A percentile compares a stretch with the other conserved stretches of the same genome.
Conservation (phyloP, 2,888 invertebrate genomes). For the Drosophila greeni region DNA sequence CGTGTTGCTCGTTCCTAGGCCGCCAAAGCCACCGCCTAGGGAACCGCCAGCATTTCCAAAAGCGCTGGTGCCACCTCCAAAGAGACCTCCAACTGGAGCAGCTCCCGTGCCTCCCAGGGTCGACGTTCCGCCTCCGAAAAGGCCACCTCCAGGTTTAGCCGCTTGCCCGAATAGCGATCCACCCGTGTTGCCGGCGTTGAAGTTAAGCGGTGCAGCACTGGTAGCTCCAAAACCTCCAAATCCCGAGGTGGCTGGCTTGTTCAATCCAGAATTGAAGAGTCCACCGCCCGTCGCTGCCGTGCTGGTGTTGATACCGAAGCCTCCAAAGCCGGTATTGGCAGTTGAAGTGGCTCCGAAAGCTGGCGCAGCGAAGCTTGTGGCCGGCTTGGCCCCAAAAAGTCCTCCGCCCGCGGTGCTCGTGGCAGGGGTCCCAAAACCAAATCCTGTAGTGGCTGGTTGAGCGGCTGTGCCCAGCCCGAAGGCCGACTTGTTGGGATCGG, state of each 20-base stretch:
- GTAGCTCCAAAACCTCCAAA: conserved; percentile 82
- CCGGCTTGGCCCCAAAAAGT: conserved; percentile 76
- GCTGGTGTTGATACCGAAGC: conserved; percentile 68
- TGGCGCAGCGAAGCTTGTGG: conserved; percentile 78
- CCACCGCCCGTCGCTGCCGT: conserved; percentile 66
- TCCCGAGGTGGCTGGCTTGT: conserved; percentile 79
- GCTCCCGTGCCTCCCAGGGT: conserved; percentile 46
- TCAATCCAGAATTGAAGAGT: conserved; percentile 75
- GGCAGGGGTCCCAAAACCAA: conserved; percentile 76
- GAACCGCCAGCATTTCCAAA: conserved; percentile 66
- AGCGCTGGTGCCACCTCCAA: conserved; percentile 77
- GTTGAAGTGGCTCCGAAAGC: conserved; percentile 76
- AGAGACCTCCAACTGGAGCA: conserved; percentile 74
- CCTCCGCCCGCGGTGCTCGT: conserved; percentile 79
- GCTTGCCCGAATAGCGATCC: conserved; percentile 80
- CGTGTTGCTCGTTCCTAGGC: conserved; percentile 44
- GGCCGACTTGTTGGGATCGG: conserved; percentile 78
- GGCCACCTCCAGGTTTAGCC: conserved; percentile 74
- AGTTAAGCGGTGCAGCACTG: conserved; percentile 76
- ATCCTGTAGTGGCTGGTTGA: conserved; percentile 73
- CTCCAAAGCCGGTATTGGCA: conserved; percentile 73
- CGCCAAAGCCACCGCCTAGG: conserved; percentile 62
- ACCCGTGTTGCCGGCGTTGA: conserved; percentile 70
- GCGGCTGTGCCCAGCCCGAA: conserved; percentile 74
- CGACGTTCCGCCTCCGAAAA: conserved; percentile 78